Evolutionary conservation across 2,113 vertebrate species (phyloP), one percentile per base, ranked within the genome.

Genomic region (Thomomys bottae): DNA sequence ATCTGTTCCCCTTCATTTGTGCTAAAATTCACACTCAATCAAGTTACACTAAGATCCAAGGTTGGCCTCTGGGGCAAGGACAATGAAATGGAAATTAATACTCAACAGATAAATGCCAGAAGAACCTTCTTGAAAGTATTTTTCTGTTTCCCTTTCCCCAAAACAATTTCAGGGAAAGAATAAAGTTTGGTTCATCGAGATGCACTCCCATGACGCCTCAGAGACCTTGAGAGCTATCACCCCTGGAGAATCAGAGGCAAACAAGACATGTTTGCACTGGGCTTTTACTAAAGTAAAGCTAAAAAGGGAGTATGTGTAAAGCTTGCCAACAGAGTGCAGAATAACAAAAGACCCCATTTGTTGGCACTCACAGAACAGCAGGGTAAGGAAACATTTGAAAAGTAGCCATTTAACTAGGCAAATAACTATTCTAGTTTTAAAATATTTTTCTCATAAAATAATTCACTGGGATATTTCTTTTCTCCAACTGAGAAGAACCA

Each of bases 1-100:
- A 78, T 70, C 59, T 92, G 70, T 84, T 93, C 92, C 92, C 61
- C 72, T 87, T 90, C 87, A 88, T 79, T 87, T 88, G 79, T 77
- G 83, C 81, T 73, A 93, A 92, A 75, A 92, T 95, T 86, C 89
- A 93, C 3, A 88, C 73, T 88, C 87, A 88, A 72, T 92, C 64
- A 84, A 92, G 34, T 82, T 81, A 76, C 2, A 2, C 32, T 85
- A 85, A 94, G 64, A 92, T 76, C n/a, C 49, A 89, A 77, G 84
- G 40, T 85, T 64, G 68, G 82, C 71, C 76, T 79, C 78, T 63
- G 64, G 36, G 79, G 78, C 36, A 76, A 85, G n/a, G 59, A 72
- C 59, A 73, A 78, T 36, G 59, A 81, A 80, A 81, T 12, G 30
- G 59, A 95, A 94, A 95, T 91, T 82, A 95, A 84, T 84, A n/a